These are phyloP conservation scores for Altica lythri DNA, from an alignment of 2,888 invertebrate species.

Conservation along the genomic window DNA sequence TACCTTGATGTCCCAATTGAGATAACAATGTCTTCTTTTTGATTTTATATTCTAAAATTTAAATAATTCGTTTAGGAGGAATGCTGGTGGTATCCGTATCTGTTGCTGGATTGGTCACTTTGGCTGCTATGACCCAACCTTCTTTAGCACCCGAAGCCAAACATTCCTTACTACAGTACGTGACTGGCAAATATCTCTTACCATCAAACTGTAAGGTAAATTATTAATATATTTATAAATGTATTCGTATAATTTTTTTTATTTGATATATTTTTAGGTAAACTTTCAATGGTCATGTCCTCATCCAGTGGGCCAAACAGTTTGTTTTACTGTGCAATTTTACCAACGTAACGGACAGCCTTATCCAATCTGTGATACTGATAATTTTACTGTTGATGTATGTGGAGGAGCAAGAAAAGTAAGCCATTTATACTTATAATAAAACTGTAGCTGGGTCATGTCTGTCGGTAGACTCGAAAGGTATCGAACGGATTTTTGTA, in stretches of 20 bases:
- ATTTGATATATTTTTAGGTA: constrained; percentile 57
- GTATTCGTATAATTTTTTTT: neutral
- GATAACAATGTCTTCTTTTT: too few species aligned
- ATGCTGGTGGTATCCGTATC: constrained; percentile 90
- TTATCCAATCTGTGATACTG: constrained; percentile 92
- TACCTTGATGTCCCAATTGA: too few species aligned
- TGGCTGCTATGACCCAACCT: constrained; percentile 90
- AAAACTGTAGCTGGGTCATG: too few species aligned
- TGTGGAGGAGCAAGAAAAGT: constrained; percentile 83
- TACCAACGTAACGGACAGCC: constrained; percentile 92
- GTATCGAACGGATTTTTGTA: too few species aligned
- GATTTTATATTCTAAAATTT: too few species aligned
- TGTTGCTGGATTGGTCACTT: constrained; percentile 84
- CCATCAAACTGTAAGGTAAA: constrained; percentile 78
- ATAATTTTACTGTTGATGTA: constrained; percentile 86
- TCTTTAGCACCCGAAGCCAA: constrained; percentile 88
- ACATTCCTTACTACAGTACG: constrained; percentile 86
- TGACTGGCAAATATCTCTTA: constrained; percentile 88
- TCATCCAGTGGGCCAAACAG: constrained; percentile 85
- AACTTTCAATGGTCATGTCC: constrained; percentile 93
- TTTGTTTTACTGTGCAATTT: constrained; percentile 89
- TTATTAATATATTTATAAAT: neutral
- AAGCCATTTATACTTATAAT: constrained; percentile 15
- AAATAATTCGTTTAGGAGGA: constrained; percentile 76
- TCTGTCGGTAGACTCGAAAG: too few species aligned